Evolutionary conservation across 2,888 invertebrate genomes (phyloP).

Genomic region (Silvanus unidentatus): DNA sequence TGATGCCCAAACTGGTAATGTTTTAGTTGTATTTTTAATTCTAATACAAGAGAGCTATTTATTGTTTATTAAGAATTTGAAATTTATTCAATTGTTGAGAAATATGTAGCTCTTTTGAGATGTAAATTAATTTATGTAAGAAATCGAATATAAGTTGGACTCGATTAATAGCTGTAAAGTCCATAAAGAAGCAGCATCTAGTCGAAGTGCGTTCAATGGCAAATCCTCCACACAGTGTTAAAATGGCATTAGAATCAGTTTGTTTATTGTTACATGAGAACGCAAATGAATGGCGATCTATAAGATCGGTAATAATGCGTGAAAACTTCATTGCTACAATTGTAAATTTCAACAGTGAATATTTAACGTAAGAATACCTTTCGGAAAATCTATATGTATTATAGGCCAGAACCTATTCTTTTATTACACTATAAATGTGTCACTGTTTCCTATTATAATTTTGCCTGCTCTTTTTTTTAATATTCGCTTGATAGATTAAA

Average conservation of each 20-base stretch:
- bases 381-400: neutral
- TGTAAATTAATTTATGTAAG: no score
- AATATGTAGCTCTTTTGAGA: no score
- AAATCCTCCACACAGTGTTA: constrained; percentile 88
- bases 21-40: neutral
- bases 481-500: no score
- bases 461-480: constrained; percentile 10
- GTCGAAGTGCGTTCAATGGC: constrained; percentile 93
- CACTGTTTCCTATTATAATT: constrained; percentile 3
- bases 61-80: no score
- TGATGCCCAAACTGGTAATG: constrained; percentile 89
- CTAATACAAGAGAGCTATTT: no score
- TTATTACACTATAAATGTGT: neutral
- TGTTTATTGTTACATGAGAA: constrained; percentile 88
- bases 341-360: constrained; percentile 90
- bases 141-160: no score
- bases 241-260: constrained; percentile 90
- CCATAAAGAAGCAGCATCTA: constrained; percentile 93
- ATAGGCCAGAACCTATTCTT: neutral
- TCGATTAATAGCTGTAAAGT: constrained; percentile 69
- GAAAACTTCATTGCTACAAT: constrained; percentile 94
- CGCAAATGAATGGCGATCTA: constrained; percentile 90
- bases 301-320: constrained; percentile 84
- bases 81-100: no score
- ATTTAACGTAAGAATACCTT: constrained; percentile 74